Evolutionary conservation across 2,888 invertebrate species (phyloP), one percentile per base, ranked within the genome.

Genomic region (Cephus nigrinus): DNA sequence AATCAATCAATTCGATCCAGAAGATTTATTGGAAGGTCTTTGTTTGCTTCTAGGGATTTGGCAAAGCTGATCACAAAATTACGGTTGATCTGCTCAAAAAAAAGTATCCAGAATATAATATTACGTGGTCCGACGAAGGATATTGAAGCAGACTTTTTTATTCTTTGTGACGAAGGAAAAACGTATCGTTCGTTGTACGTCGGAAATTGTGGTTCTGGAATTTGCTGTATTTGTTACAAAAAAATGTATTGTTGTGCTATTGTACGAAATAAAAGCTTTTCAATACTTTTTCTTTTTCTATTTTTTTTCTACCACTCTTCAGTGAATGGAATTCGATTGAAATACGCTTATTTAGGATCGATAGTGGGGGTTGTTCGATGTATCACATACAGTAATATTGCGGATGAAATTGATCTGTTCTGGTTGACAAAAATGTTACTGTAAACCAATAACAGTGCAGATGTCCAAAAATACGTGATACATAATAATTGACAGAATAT

Each of bases 81-180:
- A 92, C 97, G 1, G 97, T 96, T 4, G 94, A 94, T 77, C 90
- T 99, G 73, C 91, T 98, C 81, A 95, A 96, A 90, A 94, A 94
- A 79, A 93, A 93, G 73, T 99, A 94, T 91, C 93, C 95, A 0
- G 94, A 94, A 81, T 98, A 98, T 88, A 92, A 93, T 15, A 95
- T 99, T 82, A 95, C 96, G 79, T 96, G 95, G 89, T 96, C 96
- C 80, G 95, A 98, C 93, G 98, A 97, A 85, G 97, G 97, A 75
- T 97, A 97, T 74, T 88, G 81, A 83, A 9, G 55, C 55, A 23
- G 15, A 55, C 55, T 55, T 1, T 23, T 55, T 55, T 9, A 4
- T 55, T n/a, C 9, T 76, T 35, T 15, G 32, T 3, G 15, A 35
- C 77, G 72, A 68, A 33, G 34, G 23, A n/a, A n/a, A 32, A 73